A percentile compares a stretch with the other conserved stretches of the same genome.
phyloP scores from a whole-genome alignment of 2,113 vertebrate species.

The Nothoprocta perdicaria region DNA sequence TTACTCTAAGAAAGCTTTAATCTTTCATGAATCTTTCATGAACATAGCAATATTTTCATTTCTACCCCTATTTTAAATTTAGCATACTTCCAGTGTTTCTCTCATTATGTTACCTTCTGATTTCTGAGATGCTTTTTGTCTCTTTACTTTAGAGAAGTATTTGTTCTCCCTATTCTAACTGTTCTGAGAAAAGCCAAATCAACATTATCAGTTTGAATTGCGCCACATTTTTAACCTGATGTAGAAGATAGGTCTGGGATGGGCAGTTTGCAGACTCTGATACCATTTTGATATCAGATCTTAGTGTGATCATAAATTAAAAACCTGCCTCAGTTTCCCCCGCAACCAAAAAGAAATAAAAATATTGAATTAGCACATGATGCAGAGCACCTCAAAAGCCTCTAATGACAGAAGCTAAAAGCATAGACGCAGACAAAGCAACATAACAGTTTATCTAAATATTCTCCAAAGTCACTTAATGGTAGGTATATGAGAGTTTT shows the following conservation, averaged over 20 bases:
- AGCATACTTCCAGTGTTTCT: neutral
- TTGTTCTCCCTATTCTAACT: neutral
- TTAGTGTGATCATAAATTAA: neutral
- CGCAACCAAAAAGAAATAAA: neutral
- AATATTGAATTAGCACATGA: neutral
- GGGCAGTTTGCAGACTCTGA: neutral
- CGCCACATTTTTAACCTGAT: neutral
- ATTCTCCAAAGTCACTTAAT: neutral
- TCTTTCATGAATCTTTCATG: neutral
- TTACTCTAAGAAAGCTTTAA: slow-evolving; percentile 51
- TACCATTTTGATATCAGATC: neutral
- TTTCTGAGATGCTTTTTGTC: neutral
- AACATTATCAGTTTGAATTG: neutral
- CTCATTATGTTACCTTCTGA: neutral
- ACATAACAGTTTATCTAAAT: neutral
- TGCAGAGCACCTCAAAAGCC: neutral
- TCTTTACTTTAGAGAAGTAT: neutral
- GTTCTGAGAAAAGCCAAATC: neutral
- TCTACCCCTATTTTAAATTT: neutral
- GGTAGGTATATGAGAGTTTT: neutral
- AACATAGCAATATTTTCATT: slow-evolving; percentile 25
- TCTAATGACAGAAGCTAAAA: neutral
- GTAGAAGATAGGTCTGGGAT: neutral
- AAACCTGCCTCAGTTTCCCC: neutral
- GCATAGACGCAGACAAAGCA: neutral